Evolutionary conservation across 1,140 invertebrate species (phyloP), one percentile per base, ranked within the genome.

Genomic region (Pseudobourletiella spinata): DNA sequence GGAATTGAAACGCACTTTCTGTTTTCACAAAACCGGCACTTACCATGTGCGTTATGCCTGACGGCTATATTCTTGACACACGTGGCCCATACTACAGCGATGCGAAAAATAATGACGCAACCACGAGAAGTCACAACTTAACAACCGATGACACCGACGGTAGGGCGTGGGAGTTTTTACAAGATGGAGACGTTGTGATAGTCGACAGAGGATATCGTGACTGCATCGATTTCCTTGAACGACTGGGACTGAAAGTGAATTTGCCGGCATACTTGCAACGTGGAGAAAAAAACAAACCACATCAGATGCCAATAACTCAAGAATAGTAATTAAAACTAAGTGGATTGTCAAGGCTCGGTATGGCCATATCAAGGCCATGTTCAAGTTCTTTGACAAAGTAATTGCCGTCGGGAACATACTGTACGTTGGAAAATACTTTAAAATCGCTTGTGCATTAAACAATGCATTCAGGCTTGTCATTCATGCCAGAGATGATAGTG

Each of bases 21-120:
- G 46, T 22, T 14, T 43, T 0, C 68, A 70, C 29, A 70, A 67
- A 52, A 54, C 11, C 11, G 32, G 1, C 62, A 67, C 43, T 22
- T 67, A 30, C 51, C 14, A 32, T 67, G 28, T 32, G 68, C 4
- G 56, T 61, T 8, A 62, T 59, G 43, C 61, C 66, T 6, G 61
- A 71, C 60, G 65, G 59, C 16, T 63, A 61, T 51, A 65, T 70
- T 35, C 57, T 68, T 46, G 57, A 55, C 46, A 51, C 68, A 30
- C 58, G 59, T 32, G 60, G 66, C 22, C 35, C 68, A 52, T 70
- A 69, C 59, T 70, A 55, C 50, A 55, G 56, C 22, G 59, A 67
- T 30, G 11, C 44, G 15, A 50, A 46, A 20, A 64, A 69, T 39
- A 69, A 69, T 50, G 61, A 67, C 57, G 65, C 67, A n/a, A n/a